Base-by-base conservation (phyloP, 2,113 vertebrate species). In the Hyaena hyaena region DNA sequence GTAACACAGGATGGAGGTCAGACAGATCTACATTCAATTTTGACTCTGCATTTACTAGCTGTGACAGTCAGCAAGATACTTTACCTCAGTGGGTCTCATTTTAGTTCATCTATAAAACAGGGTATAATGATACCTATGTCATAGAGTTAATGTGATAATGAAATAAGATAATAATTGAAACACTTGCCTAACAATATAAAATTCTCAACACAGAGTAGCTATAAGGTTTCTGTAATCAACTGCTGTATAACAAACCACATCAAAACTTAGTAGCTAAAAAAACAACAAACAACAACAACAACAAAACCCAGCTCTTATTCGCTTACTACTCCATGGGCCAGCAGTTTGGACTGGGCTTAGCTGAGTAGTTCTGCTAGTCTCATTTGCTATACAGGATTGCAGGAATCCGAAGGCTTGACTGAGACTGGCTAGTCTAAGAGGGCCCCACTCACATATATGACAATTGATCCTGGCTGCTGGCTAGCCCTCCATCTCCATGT, bases 161-260 rank as follows among this genome's bases (percentile, higher is more conserved):
- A 94, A 92, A 71, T 50, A 90, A 83, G 50, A 71, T 17, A 88
- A 82, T 53, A 43, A 93, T 58, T 71, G 43, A 89, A 86, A 96
- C 53, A 79, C 19, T 82, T 93, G 16, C 35, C 65, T 88, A 66
- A 89, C 24, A 76, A 91, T 68, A 79, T 48, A 69, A 93, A 96
- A 91, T 48, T 82, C 4, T 93, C 23, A 92, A 43, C 24, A 48
- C 0, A 76, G 21, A 71, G 39, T 8, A 61, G 81, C 17, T 39
- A 96, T 14, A 80, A 93, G 86, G 66, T 89, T 26, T 95, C 35
- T 19, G 10, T 55, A 63, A 87, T 11, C 4, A n/a, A 58, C 2
- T 82, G 6, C 65, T 93, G 4, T 79, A 24, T n/a, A 95, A 88
- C 2, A 95, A 97, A 48, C 1, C 6, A 79, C 4, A 45, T 1